Base-by-base conservation (phyloP, 53 echinoderm and acorn worm species). In the Holothuria scabra region DNA sequence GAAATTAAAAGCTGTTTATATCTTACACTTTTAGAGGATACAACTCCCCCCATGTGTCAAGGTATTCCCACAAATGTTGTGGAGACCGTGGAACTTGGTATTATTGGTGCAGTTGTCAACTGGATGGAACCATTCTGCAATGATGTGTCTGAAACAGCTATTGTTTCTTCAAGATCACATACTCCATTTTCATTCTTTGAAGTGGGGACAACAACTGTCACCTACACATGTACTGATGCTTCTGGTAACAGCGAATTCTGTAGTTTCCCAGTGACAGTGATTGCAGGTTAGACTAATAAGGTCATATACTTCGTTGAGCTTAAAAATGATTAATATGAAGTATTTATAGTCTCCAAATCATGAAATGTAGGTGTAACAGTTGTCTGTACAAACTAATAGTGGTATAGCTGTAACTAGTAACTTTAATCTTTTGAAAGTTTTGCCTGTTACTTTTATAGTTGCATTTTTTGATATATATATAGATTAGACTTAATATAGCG, bases 141-240 rank as follows among this genome's bases (percentile, higher is more conserved):
- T 24, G 86, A 85, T 74, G 33, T 69, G 11, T 88, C 88, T 60
- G 88, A 75, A 33, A 82, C 82, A 44, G 49, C 52, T 33, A 18
- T 60, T 48, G 81, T 87, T 59, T 32, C 84, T 18, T 69, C 84
- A n/a, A 33, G 72, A 26, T 68, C 74, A 28, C 63, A 80, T 46
- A 20, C 30, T 32, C 84, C 89, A 23, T 84, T 84, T n/a, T 21
- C 44, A 16, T 67, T 81, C 44, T 92, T 92, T 66, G 41, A 80
- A 5, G 75, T 89, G 63, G 89, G 89, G 33, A 56, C 79, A 56
- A 92, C 92, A 37, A 32, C 59, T 12, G 89, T 92, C 18, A 84
- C 60, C 24, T 92, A 84, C 37, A 69, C 62, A 35, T 84, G 84
- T 57, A 80, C 78, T 84, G 92, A 92, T 75, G 55, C 63, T 34